Percentiles rank a stretch among this genome's conserved stretches.
Evolutionary conservation across 1,140 invertebrate species (phyloP).

Genomic region (Aphelenchoides besseyi): DNA sequence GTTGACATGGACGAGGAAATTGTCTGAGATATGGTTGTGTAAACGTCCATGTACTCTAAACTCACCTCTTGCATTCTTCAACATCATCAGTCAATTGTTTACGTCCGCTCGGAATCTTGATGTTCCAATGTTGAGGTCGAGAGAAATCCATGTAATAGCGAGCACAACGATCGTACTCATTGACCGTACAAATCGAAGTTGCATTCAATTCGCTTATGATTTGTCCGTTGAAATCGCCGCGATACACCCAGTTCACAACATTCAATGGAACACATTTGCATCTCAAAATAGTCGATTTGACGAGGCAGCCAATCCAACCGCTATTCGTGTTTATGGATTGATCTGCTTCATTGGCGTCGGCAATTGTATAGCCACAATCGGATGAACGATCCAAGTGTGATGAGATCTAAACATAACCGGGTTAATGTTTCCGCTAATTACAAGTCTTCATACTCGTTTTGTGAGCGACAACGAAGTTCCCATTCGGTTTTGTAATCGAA

Average conservation of each 20-base stretch:
- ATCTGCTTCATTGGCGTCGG: conserved; percentile 7
- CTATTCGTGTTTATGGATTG: not conserved
- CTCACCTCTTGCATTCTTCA: conserved; percentile 29
- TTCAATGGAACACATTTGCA: conserved; percentile 39
- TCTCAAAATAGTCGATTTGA: conserved; percentile 24
- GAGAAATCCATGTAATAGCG: conserved; percentile 36
- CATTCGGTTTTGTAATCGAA: not conserved
- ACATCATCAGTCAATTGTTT: conserved; percentile 15
- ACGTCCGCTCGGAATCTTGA: conserved; percentile 4
- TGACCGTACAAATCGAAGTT: conserved; percentile 43
- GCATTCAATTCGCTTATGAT: conserved; percentile 41
- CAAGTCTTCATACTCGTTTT: not conserved
- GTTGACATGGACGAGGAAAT: not conserved
- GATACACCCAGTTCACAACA: conserved; percentile 39
- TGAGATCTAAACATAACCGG: not conserved
- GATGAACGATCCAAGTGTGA: not conserved
- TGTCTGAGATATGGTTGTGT: conserved; percentile 8
- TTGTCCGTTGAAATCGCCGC: conserved; percentile 35
- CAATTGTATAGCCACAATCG: not conserved
- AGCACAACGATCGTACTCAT: conserved; percentile 32
- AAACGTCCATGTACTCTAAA: not conserved
- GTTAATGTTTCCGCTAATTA: not conserved
- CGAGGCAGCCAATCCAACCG: conserved; percentile 11
- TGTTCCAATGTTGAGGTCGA: conserved; percentile 22
- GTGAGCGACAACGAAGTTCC: conserved; percentile 1